Percentiles rank a stretch among this genome's conserved stretches.
phyloP scores from a whole-genome alignment of 2,888 invertebrate species.

The Tridacna gigas region DNA sequence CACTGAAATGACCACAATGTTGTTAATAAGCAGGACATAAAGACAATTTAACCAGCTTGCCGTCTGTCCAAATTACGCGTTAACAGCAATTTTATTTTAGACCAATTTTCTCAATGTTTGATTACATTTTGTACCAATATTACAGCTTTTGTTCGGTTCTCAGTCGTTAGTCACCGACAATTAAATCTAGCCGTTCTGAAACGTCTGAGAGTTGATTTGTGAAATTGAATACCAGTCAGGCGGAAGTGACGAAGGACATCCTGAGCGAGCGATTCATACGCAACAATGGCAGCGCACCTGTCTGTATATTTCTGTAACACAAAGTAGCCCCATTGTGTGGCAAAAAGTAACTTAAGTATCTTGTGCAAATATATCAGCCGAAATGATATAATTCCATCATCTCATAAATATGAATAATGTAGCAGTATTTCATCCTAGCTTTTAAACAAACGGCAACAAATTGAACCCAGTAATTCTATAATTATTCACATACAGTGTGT shows the following conservation, averaged over 20 bases:
- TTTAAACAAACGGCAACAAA: no score
- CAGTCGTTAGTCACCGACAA: constrained; percentile 43
- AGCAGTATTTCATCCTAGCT: no score
- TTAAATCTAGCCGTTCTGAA: constrained; percentile 56
- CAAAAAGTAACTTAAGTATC: no score
- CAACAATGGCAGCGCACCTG: constrained; percentile 64
- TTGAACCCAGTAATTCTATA: no score
- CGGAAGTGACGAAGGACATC: constrained; percentile 46
- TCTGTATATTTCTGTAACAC: constrained; percentile 41
- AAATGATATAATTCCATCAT: no score
- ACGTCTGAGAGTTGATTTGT: constrained; percentile 36
- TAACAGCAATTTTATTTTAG: constrained; percentile 56
- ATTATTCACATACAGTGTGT: no score
- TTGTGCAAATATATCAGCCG: no score
- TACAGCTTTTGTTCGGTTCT: constrained; percentile 54
- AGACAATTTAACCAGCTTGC: constrained; percentile 56
- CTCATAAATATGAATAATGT: no score
- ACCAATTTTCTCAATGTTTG: constrained; percentile 57
- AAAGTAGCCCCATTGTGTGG: no score
- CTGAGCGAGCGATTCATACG: constrained; percentile 58
- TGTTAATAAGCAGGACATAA: constrained; percentile 57
- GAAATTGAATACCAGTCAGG: constrained; percentile 52
- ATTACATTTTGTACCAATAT: constrained; percentile 64
- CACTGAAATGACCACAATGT: constrained; percentile 42
- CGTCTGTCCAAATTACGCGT: constrained; percentile 66